These are phyloP conservation scores for Brachyrhaphis roseni DNA, from an alignment of 2,797 vertebrate genomes.

Conservation along the genomic window DNA sequence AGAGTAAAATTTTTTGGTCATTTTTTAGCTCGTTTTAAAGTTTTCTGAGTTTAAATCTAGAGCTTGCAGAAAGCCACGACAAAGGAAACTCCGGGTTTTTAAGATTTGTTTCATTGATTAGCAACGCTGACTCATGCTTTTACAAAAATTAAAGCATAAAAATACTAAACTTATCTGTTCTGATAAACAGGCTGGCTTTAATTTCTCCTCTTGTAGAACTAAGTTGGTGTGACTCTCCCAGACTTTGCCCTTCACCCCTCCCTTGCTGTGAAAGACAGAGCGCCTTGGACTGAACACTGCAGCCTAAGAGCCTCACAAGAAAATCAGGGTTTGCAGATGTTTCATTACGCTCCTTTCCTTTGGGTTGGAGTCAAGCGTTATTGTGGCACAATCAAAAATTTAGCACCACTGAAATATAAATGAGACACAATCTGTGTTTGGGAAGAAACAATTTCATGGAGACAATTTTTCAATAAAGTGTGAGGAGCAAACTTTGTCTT, in stretches of 20 bases:
- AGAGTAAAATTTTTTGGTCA: not conserved
- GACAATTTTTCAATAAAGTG: slow-evolving; percentile 62
- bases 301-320: slow-evolving; percentile 33
- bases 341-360: slow-evolving; percentile 63
- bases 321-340: slow-evolving; percentile 62
- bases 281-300: slow-evolving; percentile 13
- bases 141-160: slow-evolving; percentile 9
- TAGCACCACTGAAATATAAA: slow-evolving; percentile 77
- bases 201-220: slow-evolving; percentile 22
- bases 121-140: not conserved
- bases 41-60: not conserved
- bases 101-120: not conserved
- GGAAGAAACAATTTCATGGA: slow-evolving; percentile 60
- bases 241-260: slow-evolving; percentile 35
- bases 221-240: slow-evolving; percentile 29
- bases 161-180: slow-evolving; percentile 41
- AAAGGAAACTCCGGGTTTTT: not conserved
- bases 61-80: not conserved
- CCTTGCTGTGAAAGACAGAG: slow-evolving; percentile 52
- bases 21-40: not conserved
- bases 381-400: slow-evolving; percentile 81
- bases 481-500: slow-evolving; percentile 58
- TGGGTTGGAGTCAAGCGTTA: slow-evolving; percentile 67
- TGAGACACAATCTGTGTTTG: slow-evolving; percentile 66
- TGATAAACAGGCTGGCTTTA: slow-evolving; percentile 48